A percentile compares a stretch with the other conserved stretches of the same genome.
phyloP scores from a whole-genome alignment of 2,888 invertebrate genomes.

The Diarsia brunnea region DNA sequence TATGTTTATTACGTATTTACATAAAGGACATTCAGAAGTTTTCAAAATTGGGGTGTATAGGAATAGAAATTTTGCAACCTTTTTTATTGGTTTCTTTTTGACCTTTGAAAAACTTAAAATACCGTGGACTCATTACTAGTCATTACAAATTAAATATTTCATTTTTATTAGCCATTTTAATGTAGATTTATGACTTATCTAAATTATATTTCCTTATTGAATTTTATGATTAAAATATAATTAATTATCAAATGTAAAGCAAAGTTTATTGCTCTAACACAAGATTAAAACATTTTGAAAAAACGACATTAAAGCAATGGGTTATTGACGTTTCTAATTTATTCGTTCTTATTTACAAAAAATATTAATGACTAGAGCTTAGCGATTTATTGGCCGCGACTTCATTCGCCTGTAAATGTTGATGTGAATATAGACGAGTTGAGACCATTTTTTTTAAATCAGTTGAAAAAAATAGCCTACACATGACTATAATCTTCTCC shows the following conservation, averaged over 20 bases:
- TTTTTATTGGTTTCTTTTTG: background rate
- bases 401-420: background rate
- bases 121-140: background rate
- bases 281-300: background rate
- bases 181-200: conserved; percentile 3
- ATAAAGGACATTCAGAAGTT: background rate
- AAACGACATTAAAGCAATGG: background rate
- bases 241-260: conserved; percentile 16
- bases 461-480: too few species aligned
- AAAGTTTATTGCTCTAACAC: background rate
- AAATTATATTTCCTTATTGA: conserved; percentile 38
- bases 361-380: background rate
- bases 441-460: too few species aligned
- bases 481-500: too few species aligned
- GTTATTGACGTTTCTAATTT: conserved; percentile 7
- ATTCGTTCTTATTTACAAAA: background rate
- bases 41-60: background rate
- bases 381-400: background rate
- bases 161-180: conserved; percentile 9
- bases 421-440: too few species aligned
- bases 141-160: background rate
- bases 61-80: background rate
- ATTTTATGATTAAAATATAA: conserved; percentile 17
- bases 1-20: background rate
- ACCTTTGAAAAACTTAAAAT: background rate